Conservation (phyloP, 2,797 vertebrate species). For the Gymnocypris eckloni region DNA sequence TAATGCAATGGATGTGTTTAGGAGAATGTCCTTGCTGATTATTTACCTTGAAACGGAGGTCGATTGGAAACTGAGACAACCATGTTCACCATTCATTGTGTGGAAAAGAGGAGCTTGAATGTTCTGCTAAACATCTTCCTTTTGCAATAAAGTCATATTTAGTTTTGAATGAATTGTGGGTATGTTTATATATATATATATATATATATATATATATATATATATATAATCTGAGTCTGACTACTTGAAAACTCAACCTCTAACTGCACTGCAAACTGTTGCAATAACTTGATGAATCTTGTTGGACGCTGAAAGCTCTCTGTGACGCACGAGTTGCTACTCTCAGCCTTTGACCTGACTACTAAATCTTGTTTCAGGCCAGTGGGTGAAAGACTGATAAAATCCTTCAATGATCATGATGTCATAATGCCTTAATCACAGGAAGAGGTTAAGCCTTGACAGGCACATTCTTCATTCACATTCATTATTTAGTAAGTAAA, state of each 20-base stretch:
- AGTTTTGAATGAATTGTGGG: neutral
- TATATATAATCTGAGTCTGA: neutral
- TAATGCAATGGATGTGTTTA: neutral
- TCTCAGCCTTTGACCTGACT: conserved; percentile 66
- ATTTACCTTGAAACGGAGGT: neutral
- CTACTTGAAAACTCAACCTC: neutral
- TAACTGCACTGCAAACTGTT: conserved; percentile 29
- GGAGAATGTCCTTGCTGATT: neutral
- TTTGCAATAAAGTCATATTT: neutral
- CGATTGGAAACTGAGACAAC: too few species aligned
- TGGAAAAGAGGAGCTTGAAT: neutral
- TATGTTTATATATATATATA: neutral
- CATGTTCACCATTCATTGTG: neutral
- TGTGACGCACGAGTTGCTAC: conserved; percentile 48
- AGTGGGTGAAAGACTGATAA: conserved; percentile 59
- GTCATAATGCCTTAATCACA: conserved; percentile 70
- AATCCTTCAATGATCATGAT: conserved; percentile 63
- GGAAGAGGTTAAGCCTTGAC: conserved; percentile 38
- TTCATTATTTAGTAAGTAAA: conserved; percentile 7
- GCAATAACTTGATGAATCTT: conserved; percentile 17
- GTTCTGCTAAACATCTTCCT: neutral
- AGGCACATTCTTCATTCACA: neutral
- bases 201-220: too few species aligned
- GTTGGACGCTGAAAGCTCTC: conserved; percentile 34
- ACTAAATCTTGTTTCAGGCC: conserved; percentile 66